phyloP scores from a whole-genome alignment of 2,113 vertebrate species.

The Jaculus jaculus region DNA sequence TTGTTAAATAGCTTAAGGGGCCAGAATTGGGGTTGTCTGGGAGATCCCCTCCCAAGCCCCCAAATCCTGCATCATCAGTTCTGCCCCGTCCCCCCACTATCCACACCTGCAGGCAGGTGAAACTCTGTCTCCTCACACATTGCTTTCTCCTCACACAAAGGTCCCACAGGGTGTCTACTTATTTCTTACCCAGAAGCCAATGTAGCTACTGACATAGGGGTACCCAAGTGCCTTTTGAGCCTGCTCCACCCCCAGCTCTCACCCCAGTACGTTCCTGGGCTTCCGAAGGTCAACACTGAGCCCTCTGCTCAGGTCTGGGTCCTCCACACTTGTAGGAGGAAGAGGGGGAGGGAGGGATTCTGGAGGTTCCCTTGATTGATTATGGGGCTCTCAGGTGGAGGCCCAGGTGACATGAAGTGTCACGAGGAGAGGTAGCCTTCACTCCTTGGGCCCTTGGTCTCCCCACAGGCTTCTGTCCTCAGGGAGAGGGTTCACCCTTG shows the following conservation, averaged over 20 bases:
- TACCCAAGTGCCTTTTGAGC: not conserved
- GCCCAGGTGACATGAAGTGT: not conserved
- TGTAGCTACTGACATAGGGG: not conserved
- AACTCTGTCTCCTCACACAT: not conserved
- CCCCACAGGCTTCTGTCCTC: not conserved
- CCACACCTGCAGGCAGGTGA: not conserved
- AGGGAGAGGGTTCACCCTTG: accelerated
- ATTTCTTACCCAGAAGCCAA: not conserved
- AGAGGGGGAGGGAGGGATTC: not conserved
- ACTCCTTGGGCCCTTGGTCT: not conserved
- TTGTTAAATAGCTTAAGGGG: no score
- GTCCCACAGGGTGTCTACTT: not conserved
- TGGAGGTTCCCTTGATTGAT: not conserved
- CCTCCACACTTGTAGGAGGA: not conserved
- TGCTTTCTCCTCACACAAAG: not conserved
- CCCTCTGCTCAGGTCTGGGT: not conserved
- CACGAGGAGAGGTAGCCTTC: accelerated
- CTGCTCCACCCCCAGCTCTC: not conserved
- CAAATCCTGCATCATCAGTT: no score
- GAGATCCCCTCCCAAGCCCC: no score
- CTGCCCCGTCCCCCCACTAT: no score
- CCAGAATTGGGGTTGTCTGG: no score
- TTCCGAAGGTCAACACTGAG: not conserved
- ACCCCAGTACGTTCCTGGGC: not conserved
- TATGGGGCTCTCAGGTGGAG: not conserved